Conservation (phyloP, 2,888 invertebrate species). For the Conops quadrifasciatus region DNA sequence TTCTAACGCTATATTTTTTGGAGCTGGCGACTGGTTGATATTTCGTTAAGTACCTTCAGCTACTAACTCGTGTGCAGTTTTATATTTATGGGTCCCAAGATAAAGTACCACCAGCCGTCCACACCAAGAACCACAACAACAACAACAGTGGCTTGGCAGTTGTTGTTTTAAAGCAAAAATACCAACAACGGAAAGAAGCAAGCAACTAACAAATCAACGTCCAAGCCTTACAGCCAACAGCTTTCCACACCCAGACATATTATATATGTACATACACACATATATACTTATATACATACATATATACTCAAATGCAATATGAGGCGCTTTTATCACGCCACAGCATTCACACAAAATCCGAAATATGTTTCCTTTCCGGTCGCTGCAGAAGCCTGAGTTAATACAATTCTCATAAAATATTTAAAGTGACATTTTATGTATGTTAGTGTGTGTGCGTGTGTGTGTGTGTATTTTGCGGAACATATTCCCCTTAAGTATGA, state of each 20-base stretch:
- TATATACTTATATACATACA: neutral
- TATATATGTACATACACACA: neutral
- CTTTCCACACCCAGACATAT: constrained; percentile 2
- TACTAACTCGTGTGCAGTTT: constrained; percentile 16
- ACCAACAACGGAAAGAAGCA: too few relatives aligned
- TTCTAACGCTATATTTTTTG: too few relatives aligned
- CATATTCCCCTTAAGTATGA: too few relatives aligned
- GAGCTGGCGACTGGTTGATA: neutral
- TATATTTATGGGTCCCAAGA: constrained; percentile 29
- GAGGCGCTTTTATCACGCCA: constrained; percentile 25
- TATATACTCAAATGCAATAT: neutral
- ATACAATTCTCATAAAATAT: constrained; percentile 23
- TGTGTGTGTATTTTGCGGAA: neutral
- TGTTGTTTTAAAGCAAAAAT: too few relatives aligned
- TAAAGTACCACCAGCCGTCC: constrained; percentile 10
- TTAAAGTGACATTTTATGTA: constrained; percentile 4
- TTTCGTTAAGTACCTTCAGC: constrained; percentile 5
- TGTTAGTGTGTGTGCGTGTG: neutral
- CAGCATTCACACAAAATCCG: constrained; percentile 13
- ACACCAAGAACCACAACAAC: neutral
- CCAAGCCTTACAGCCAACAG: too few relatives aligned
- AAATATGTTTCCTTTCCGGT: constrained; percentile 17
- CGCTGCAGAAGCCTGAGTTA: neutral
- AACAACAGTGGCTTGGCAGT: constrained; percentile 6
- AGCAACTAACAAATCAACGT: too few relatives aligned